Conservation (phyloP, 2,113 vertebrate genomes). For the Chrysemys picta region DNA sequence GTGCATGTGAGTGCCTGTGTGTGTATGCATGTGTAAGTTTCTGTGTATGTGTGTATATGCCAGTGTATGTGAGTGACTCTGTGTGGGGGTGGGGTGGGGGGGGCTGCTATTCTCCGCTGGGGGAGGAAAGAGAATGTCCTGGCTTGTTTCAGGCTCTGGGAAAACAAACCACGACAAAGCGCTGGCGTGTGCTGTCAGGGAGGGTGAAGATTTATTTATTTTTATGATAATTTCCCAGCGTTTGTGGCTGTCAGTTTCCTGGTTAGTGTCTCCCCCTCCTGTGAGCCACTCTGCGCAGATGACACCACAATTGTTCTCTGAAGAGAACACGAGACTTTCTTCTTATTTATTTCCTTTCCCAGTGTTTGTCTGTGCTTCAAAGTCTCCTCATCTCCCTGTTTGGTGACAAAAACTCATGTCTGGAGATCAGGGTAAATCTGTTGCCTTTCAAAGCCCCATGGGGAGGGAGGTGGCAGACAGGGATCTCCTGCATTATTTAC, state of each 20-base stretch:
- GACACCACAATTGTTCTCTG: constrained; percentile 69
- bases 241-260: constrained; percentile 59
- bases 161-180: background rate
- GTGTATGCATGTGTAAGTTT: background rate
- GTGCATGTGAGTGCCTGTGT: too few species aligned
- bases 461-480: constrained; percentile 52
- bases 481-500: constrained; percentile 63
- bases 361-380: constrained; percentile 73
- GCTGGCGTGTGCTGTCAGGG: background rate
- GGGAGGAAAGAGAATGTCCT: background rate
- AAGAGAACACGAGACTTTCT: constrained; percentile 70
- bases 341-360: constrained; percentile 71
- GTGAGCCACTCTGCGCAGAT: background rate
- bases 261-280: constrained; percentile 40
- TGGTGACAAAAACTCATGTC: constrained; percentile 77
- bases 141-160: background rate
- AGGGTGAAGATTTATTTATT: background rate
- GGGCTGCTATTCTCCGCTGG: background rate
- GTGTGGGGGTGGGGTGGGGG: too few species aligned
- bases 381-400: constrained; percentile 73
- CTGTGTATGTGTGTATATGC: background rate
- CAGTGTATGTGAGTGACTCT: background rate
- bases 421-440: constrained; percentile 72
- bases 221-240: background rate
- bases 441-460: constrained; percentile 64